These are phyloP conservation scores for Alouatta caraya DNA, from an alignment of 2,797 vertebrate genomes.

Conservation along the genomic window DNA sequence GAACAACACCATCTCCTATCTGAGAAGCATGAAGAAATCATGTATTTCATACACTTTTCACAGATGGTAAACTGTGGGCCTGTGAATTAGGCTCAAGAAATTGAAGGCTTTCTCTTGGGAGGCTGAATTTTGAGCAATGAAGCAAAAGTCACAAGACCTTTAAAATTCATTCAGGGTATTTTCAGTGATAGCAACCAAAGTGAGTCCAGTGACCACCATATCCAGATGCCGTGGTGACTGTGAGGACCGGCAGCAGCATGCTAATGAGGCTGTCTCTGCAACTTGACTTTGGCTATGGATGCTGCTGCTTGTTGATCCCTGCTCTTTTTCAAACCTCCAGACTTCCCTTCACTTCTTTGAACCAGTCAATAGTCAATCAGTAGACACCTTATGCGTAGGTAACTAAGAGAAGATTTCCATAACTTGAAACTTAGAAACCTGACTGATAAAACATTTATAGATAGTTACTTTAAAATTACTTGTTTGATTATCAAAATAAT, in stretches of 20 bases:
- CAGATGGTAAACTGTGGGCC: background rate
- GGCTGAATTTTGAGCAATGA: background rate
- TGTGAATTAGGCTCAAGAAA: background rate
- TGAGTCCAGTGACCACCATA: rapidly evolving
- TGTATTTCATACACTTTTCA: background rate
- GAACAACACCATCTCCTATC: background rate
- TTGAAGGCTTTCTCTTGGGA: background rate
- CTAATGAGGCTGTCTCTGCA: background rate
- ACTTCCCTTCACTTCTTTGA: rapidly evolving
- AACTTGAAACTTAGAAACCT: background rate
- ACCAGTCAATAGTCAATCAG: rapidly evolving
- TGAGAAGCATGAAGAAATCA: background rate
- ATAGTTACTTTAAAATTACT: background rate
- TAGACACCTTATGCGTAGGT: rapidly evolving
- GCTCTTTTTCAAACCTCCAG: background rate
- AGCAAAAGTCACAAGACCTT: background rate
- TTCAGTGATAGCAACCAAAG: background rate
- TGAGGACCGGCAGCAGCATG: background rate
- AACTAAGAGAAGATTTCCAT: background rate
- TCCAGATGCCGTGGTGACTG: no score
- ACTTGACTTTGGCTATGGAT: background rate
- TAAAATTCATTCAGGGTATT: background rate
- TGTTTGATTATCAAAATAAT: background rate
- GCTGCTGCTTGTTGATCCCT: rapidly evolving
- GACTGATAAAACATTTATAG: background rate